These are phyloP conservation scores for Leptoclinus maculatus DNA, from an alignment of 2,797 vertebrate genomes.

Conservation along the genomic window DNA sequence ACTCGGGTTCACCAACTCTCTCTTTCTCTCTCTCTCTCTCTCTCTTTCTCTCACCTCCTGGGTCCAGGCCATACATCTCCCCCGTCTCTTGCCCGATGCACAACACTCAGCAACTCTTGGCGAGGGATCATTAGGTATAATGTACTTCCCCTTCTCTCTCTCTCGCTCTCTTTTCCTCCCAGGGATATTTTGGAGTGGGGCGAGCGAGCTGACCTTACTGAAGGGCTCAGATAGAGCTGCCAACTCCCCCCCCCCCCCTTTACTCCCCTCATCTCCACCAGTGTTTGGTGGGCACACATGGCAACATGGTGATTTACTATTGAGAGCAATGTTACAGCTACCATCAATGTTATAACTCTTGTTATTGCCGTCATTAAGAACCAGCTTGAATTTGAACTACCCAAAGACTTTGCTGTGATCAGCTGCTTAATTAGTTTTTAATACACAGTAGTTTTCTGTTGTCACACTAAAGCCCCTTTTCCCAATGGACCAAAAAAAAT, in stretches of 20 bases:
- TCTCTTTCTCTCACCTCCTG: conserved; percentile 1
- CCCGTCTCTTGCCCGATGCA: conserved; percentile 57
- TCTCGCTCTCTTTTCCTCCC: conserved; percentile 45
- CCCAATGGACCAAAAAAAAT: not conserved
- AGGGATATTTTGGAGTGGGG: conserved; percentile 73
- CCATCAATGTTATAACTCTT: not conserved
- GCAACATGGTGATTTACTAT: not conserved
- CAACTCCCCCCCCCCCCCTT: conserved; percentile 25
- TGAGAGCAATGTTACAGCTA: not conserved
- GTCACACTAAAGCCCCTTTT: not conserved
- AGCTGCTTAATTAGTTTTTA: not conserved
- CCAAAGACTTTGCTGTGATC: not conserved
- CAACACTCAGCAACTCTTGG: conserved; percentile 79
- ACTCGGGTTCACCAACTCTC: not conserved
- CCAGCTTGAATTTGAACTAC: not conserved
- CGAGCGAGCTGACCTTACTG: conserved; percentile 73
- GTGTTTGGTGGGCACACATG: conserved; percentile 19
- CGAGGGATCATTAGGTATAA: conserved; percentile 81
- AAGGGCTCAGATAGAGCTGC: conserved; percentile 56
- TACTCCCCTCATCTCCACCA: conserved; percentile 4
- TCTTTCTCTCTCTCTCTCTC: not conserved
- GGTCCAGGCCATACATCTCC: conserved; percentile 46
- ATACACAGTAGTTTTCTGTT: not conserved
- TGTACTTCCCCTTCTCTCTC: conserved; percentile 55
- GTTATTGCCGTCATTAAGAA: conserved; percentile 7